Percentiles rank a stretch among this genome's conserved stretches.
These are phyloP conservation scores for Ammodytes dubius DNA, from an alignment of 2,113 vertebrate species.

Conservation along the genomic window DNA sequence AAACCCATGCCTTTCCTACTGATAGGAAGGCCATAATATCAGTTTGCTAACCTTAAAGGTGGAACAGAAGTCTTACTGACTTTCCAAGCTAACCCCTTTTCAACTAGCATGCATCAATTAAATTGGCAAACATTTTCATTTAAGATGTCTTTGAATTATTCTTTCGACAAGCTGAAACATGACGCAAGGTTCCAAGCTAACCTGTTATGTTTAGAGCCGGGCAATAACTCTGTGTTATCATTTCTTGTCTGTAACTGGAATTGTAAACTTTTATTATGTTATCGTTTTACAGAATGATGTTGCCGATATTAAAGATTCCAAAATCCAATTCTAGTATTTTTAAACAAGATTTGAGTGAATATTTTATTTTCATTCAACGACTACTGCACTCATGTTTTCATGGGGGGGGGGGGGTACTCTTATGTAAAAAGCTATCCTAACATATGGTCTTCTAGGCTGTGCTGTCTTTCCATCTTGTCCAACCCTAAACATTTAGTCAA, in stretches of 20 bases:
- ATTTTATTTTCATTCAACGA: background rate
- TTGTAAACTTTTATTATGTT: background rate
- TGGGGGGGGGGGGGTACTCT: background rate
- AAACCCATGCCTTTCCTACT: background rate
- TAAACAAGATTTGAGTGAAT: background rate
- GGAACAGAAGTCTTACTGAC: background rate
- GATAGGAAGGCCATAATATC: background rate
- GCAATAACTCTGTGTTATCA: background rate
- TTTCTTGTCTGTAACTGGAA: background rate
- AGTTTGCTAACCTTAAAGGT: background rate
- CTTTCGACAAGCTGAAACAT: background rate
- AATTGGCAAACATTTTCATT: background rate
- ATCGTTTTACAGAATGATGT: background rate
- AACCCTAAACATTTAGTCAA: background rate
- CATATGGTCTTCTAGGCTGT: background rate
- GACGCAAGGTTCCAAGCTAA: background rate
- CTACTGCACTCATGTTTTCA: background rate
- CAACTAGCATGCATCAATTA: background rate
- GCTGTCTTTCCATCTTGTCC: background rate
- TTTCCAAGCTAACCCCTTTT: background rate
- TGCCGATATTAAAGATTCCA: background rate
- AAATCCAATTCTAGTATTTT: background rate
- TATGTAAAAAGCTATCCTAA: background rate
- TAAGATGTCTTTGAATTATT: background rate
- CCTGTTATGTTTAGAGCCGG: background rate